Evolutionary conservation across 2,113 vertebrate genomes (phyloP).

Genomic region (Malurus melanocephalus): DNA sequence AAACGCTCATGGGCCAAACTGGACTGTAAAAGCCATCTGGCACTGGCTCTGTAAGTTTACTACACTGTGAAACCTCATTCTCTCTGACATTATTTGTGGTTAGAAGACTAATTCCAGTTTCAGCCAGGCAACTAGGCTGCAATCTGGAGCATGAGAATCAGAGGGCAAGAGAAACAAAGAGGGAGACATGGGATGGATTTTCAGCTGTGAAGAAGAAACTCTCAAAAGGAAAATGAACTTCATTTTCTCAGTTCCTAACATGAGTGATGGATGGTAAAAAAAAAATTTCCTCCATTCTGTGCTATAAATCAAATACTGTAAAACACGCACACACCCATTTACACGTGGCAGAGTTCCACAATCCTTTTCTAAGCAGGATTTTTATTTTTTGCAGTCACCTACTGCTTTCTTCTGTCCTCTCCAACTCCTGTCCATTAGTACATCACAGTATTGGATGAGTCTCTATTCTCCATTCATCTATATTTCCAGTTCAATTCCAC

Average conservation of each 20-base stretch:
- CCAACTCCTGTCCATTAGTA: background rate
- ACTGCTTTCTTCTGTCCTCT: background rate
- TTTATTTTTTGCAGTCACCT: background rate
- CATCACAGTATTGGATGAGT: background rate
- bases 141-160: background rate
- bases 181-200: background rate
- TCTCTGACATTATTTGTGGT: conserved; percentile 41
- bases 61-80: conserved; percentile 28
- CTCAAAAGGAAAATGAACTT: conserved; percentile 32
- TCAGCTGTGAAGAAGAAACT: conserved; percentile 7
- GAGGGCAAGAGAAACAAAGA: conserved; percentile 33
- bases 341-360: background rate
- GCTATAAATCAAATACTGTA: background rate
- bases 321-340: background rate
- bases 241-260: background rate
- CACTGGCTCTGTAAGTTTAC: conserved; percentile 29
- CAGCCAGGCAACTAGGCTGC: conserved; percentile 21
- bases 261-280: background rate
- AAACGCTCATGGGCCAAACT: conserved; percentile 54
- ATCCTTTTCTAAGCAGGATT: background rate
- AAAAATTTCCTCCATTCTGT: background rate
- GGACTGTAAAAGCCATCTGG: conserved; percentile 64
- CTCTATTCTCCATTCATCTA: background rate
- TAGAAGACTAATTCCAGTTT: conserved; percentile 43
- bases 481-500: background rate